A percentile compares a stretch with the other conserved stretches of the same genome.
Evolutionary conservation across 2,113 vertebrate species (phyloP).

Genomic region (Progne subis): DNA sequence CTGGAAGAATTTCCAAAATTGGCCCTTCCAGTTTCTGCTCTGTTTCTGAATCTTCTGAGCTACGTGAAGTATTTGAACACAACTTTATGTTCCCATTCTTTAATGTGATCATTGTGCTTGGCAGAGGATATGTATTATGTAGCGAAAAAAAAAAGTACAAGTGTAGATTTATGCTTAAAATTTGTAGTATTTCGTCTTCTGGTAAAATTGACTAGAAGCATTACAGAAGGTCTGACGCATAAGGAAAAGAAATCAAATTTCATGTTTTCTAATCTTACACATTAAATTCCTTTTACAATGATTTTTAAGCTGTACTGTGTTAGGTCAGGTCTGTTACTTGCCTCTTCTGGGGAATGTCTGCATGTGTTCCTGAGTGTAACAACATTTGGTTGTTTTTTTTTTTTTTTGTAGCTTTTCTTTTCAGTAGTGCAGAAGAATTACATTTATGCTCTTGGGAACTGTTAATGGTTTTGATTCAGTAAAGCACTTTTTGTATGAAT

Average conservation of each 20-base stretch:
- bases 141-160: neutral
- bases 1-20: neutral
- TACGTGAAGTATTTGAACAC: neutral
- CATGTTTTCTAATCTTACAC: conserved; percentile 19
- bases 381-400: neutral
- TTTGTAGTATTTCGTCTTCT: neutral
- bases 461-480: conserved; percentile 62
- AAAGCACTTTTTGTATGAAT: conserved; percentile 36
- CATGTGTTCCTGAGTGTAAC: conserved; percentile 36
- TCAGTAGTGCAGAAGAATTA: conserved; percentile 47
- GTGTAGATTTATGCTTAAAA: neutral
- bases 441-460: conserved; percentile 39
- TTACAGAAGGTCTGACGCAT: conserved; percentile 36
- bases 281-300: conserved; percentile 47
- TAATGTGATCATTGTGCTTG: neutral
- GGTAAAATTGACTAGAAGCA: neutral
- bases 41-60: neutral
- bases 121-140: neutral
- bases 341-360: conserved; percentile 35
- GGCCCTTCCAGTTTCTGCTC: neutral
- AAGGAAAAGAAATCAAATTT: conserved; percentile 63
- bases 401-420: neutral
- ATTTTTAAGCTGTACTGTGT: conserved; percentile 48
- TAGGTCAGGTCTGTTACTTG: conserved; percentile 36
- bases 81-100: neutral